Percentiles rank a stretch among this genome's conserved stretches.
These are phyloP conservation scores for Trichopoda pennipes DNA, from an alignment of 2,888 invertebrate genomes.

Conservation along the genomic window DNA sequence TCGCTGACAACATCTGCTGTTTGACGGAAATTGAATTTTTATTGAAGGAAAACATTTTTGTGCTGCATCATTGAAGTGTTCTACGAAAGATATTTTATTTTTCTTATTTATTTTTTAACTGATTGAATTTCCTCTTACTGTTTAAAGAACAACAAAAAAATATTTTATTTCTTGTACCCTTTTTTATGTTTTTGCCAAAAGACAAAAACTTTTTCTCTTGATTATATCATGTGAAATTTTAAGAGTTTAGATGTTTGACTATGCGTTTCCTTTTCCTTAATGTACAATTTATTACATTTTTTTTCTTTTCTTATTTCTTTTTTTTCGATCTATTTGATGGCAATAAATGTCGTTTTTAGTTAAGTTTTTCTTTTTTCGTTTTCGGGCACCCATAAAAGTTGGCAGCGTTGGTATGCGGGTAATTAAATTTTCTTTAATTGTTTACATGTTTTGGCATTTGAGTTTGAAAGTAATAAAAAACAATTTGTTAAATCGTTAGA, in stretches of 20 bases:
- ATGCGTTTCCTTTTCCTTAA: slow-evolving; percentile 13
- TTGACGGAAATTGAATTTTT: slow-evolving; percentile 78
- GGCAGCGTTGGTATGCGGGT: slow-evolving; percentile 64
- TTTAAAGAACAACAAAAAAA: slow-evolving; percentile 20
- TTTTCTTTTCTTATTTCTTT: slow-evolving; percentile 13
- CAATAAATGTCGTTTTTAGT: slow-evolving; percentile 49
- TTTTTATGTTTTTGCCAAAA: slow-evolving; percentile 29
- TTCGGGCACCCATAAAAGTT: slow-evolving; percentile 38
- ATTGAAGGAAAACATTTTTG: slow-evolving; percentile 78
- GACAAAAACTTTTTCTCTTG: slow-evolving; percentile 19
- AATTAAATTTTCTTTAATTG: slow-evolving; percentile 66
- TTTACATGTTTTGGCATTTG: slow-evolving; percentile 59
- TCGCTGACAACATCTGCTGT: slow-evolving; percentile 75
- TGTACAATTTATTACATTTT: slow-evolving; percentile 26
- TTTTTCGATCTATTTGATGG: slow-evolving; percentile 40
- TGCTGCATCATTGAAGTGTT: slow-evolving; percentile 61
- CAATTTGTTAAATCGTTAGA: slow-evolving; percentile 17
- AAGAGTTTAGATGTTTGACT: slow-evolving; percentile 32
- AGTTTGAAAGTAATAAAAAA: slow-evolving; percentile 15
- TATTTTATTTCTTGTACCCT: slow-evolving; percentile 38
- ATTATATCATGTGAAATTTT: slow-evolving; percentile 46
- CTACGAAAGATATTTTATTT: slow-evolving; percentile 7
- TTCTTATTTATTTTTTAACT: slow-evolving; percentile 54
- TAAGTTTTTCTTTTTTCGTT: slow-evolving; percentile 17
- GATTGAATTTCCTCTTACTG: slow-evolving; percentile 64